Percentiles rank a stretch among this genome's conserved stretches.
Evolutionary conservation across 2,888 invertebrate genomes (phyloP).

Genomic region (Tiphia femorata): DNA sequence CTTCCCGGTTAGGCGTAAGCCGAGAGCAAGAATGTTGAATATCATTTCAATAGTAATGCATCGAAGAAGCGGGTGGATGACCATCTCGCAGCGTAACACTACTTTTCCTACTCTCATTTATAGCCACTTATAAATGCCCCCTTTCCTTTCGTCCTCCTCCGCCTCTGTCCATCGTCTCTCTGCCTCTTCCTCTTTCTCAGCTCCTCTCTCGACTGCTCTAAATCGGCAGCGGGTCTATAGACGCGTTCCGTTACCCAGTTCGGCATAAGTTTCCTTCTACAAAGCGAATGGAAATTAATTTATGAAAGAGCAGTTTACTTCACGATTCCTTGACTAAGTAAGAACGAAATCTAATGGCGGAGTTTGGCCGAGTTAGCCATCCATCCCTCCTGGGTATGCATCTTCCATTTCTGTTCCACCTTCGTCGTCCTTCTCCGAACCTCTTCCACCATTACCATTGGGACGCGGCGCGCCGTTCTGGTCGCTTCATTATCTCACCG

Average conservation of each 20-base stretch:
- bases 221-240: conserved; percentile 31
- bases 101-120: too few relatives aligned
- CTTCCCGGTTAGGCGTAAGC: too few relatives aligned
- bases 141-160: not conserved
- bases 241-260: conserved; percentile 33
- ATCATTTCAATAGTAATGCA: too few relatives aligned
- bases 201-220: conserved; percentile 11
- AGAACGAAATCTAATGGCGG: conserved; percentile 28
- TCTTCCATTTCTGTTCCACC: conserved; percentile 1
- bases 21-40: too few relatives aligned
- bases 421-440: not conserved
- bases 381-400: not conserved
- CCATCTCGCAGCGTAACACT: too few relatives aligned
- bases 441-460: not conserved
- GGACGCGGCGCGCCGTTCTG: conserved; percentile 17
- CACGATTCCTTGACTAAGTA: conserved; percentile 26
- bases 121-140: too few relatives aligned
- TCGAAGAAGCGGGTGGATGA: too few relatives aligned
- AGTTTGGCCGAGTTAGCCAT: conserved; percentile 25
- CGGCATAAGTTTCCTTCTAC: conserved; percentile 36
- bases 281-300: conserved; percentile 45
- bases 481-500: conserved; percentile 20
- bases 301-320: conserved; percentile 42
- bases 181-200: conserved; percentile 9
- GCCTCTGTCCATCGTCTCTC: not conserved